Conservation (phyloP, 2,888 invertebrate genomes). For the Herminia tarsipennalis region DNA sequence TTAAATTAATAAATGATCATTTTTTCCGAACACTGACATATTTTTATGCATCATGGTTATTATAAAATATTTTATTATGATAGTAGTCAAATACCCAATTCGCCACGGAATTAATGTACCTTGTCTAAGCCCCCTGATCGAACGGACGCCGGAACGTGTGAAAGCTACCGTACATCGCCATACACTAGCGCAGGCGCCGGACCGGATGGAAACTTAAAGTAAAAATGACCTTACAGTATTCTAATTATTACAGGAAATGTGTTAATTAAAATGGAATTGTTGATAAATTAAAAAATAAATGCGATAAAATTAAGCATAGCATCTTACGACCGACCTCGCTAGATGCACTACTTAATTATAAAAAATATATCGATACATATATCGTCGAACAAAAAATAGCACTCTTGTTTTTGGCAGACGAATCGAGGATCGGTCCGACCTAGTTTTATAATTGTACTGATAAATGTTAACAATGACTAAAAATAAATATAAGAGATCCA, state of each 20-base stretch:
- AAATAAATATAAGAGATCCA: conserved; percentile 64
- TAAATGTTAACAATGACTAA: conserved; percentile 41
- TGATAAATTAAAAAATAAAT: conserved; percentile 23
- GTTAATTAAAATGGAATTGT: conserved; percentile 14
- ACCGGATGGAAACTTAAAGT: too few relatives aligned
- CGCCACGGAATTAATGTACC: too few relatives aligned
- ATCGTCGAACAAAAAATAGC: conserved; percentile 42
- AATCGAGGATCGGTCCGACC: conserved; percentile 21
- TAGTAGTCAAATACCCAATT: too few relatives aligned
- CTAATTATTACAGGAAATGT: conserved; percentile 1
- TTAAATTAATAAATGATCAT: too few relatives aligned
- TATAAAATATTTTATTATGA: too few relatives aligned
- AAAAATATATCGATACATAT: conserved; percentile 43
- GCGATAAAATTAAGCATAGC: conserved; percentile 23
- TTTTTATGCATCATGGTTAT: too few relatives aligned
- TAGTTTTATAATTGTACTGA: conserved; percentile 40
- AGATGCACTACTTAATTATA: conserved; percentile 25
- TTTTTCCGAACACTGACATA: too few relatives aligned
- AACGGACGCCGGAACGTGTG: too few relatives aligned
- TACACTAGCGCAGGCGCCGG: too few relatives aligned
- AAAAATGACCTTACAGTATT: conserved; percentile 1
- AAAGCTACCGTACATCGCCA: too few relatives aligned
- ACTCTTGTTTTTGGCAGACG: conserved; percentile 43
- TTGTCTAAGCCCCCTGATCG: too few relatives aligned
- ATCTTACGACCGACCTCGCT: conserved; percentile 19